Evolutionary conservation across 2,113 vertebrate genomes (phyloP).

Genomic region (Nanger granti): DNA sequence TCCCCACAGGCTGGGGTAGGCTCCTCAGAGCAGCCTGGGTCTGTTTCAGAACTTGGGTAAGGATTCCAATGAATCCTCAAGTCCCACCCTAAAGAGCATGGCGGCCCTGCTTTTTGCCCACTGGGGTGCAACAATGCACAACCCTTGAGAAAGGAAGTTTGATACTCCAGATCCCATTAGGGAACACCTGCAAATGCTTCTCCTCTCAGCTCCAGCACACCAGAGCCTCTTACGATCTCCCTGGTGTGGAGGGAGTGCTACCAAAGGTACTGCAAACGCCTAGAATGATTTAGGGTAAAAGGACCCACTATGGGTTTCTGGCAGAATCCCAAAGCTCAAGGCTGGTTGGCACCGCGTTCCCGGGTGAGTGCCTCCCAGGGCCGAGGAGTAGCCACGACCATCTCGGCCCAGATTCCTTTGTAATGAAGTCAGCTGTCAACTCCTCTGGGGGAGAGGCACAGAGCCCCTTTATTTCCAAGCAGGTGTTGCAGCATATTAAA

Average conservation of each 20-base stretch:
- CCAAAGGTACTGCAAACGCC: conserved; percentile 21
- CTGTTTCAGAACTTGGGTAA: neutral
- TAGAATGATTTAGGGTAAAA: conserved; percentile 27
- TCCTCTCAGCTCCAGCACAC: neutral
- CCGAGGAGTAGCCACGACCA: conserved; percentile 8
- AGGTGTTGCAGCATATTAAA: conserved; percentile 71
- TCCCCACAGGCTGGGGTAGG: too few relatives aligned
- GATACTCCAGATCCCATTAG: conserved; percentile 24
- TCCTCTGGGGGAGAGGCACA: conserved; percentile 51
- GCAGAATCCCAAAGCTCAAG: conserved; percentile 8
- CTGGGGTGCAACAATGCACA: neutral
- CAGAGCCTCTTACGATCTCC: neutral
- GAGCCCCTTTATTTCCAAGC: conserved; percentile 72
- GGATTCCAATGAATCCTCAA: neutral
- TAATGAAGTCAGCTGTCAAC: conserved; percentile 68
- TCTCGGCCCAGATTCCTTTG: conserved; percentile 49
- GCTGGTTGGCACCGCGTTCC: conserved; percentile 23
- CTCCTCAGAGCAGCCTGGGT: neutral
- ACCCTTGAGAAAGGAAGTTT: conserved; percentile 41
- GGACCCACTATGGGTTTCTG: conserved; percentile 34
- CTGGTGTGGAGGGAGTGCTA: neutral
- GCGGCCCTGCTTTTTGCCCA: neutral
- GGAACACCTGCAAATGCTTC: conserved; percentile 55
- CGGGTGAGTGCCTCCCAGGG: neutral
- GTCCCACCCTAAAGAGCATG: neutral